These are phyloP conservation scores for Polylopha cassiicola DNA, from an alignment of 2,888 invertebrate species.

Conservation along the genomic window DNA sequence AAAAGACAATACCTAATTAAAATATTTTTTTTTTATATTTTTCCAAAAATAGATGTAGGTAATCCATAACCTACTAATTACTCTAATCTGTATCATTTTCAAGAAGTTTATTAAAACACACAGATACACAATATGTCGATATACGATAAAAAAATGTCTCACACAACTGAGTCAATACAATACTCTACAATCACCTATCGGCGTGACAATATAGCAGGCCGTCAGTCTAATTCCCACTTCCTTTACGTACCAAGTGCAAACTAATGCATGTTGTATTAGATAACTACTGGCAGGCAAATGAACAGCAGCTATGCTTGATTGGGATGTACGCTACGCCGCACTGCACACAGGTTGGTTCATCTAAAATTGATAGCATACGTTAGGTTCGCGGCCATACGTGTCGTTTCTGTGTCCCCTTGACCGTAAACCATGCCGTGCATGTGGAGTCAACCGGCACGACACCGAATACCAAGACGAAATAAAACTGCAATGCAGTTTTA, in stretches of 20 bases:
- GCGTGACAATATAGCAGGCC: too few species aligned
- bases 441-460: slow-evolving; percentile 15
- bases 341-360: slow-evolving; percentile 36
- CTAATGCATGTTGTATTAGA: slow-evolving; percentile 22
- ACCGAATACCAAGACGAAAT: too few species aligned
- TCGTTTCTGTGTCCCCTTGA: slow-evolving; percentile 23
- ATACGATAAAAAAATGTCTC: too few species aligned
- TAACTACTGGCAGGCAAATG: slow-evolving; percentile 18
- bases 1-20: too few species aligned
- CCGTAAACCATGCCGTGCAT: slow-evolving; percentile 23
- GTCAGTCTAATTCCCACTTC: slow-evolving; percentile 7
- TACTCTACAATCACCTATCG: too few species aligned
- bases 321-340: slow-evolving; percentile 20
- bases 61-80: too few species aligned
- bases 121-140: too few species aligned
- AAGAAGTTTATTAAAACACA: too few species aligned
- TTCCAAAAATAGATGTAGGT: too few species aligned
- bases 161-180: too few species aligned
- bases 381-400: slow-evolving; percentile 33
- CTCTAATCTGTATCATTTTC: too few species aligned
- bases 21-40: too few species aligned
- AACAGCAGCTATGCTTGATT: slow-evolving; percentile 22
- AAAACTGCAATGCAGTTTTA: slow-evolving; percentile 18
- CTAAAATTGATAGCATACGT: slow-evolving; percentile 50
- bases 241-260: slow-evolving; percentile 14